Percentiles rank a stretch among this genome's conserved stretches.
These are phyloP conservation scores for Oreotragus oreotragus DNA, from an alignment of 2,113 vertebrate species.

Conservation along the genomic window DNA sequence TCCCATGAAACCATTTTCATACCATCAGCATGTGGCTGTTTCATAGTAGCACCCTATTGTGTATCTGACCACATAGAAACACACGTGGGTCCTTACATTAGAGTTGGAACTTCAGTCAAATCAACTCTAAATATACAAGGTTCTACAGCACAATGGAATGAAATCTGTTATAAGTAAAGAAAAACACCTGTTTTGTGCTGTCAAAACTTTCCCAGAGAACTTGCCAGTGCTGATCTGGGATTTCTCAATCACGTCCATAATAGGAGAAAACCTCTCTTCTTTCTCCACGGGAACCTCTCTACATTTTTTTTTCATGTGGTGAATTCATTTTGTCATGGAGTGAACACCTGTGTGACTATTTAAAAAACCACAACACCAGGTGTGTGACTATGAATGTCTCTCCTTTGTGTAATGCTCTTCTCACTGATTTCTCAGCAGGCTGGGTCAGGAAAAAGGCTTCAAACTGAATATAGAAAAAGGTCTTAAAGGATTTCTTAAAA, in stretches of 20 bases:
- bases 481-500: constrained; percentile 25
- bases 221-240: neutral
- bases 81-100: neutral
- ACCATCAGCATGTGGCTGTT: neutral
- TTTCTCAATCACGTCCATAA: neutral
- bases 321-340: constrained; percentile 38
- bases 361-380: constrained; percentile 44
- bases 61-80: neutral
- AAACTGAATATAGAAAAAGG: neutral
- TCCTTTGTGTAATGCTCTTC: neutral
- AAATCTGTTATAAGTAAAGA: neutral
- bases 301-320: neutral
- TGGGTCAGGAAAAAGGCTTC: neutral
- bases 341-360: constrained; percentile 56
- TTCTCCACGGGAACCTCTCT: neutral
- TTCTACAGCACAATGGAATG: neutral
- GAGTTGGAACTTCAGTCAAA: neutral
- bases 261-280: neutral
- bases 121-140: neutral
- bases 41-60: neutral
- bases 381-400: neutral
- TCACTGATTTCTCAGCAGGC: constrained; percentile 29
- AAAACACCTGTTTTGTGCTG: neutral
- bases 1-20: neutral
- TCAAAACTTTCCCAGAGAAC: neutral